These are phyloP conservation scores for Clarias fuscus DNA, from an alignment of 2,797 vertebrate genomes.

Conservation along the genomic window DNA sequence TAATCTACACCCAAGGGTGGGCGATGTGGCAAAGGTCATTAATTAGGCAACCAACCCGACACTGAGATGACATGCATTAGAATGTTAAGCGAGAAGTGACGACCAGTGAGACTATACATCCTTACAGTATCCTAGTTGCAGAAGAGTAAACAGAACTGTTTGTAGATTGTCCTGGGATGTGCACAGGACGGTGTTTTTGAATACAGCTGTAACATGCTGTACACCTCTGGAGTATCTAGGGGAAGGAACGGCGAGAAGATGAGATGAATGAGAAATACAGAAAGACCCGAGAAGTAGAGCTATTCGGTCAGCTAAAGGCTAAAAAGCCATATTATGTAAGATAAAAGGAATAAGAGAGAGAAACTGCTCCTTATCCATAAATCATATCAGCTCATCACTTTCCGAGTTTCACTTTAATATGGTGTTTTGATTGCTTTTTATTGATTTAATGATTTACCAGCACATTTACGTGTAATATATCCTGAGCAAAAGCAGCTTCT, in stretches of 20 bases:
- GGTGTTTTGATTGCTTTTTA: background rate
- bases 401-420: background rate
- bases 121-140: background rate
- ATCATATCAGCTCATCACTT: background rate
- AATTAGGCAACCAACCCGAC: background rate
- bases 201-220: background rate
- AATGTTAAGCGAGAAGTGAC: background rate
- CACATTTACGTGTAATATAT: background rate
- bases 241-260: background rate
- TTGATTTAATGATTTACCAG: background rate
- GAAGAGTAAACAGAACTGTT: background rate
- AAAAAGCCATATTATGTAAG: background rate
- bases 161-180: slow-evolving; percentile 5
- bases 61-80: background rate
- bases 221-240: background rate
- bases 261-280: background rate
- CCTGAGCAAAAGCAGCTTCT: background rate
- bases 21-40: background rate
- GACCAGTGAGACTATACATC: background rate
- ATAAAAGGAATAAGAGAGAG: background rate
- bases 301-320: background rate
- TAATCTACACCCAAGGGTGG: background rate
- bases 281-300: background rate
- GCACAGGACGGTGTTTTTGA: background rate
- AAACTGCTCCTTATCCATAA: background rate